Conservation (phyloP, 2,113 vertebrate species). For the Stegostoma tigrinum region DNA sequence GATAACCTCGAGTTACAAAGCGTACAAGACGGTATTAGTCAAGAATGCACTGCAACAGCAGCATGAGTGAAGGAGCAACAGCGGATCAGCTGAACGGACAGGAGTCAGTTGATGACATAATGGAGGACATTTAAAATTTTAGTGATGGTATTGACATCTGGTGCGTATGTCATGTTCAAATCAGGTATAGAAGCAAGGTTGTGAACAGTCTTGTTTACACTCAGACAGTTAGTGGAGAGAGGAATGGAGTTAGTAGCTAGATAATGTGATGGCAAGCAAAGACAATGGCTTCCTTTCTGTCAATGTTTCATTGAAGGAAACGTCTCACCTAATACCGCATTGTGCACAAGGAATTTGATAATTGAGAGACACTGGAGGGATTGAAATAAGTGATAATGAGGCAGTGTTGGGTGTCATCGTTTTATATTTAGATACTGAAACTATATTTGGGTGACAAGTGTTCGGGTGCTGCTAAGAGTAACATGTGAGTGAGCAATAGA, state of each 20-base stretch:
- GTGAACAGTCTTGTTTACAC: not conserved
- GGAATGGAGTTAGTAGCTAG: not conserved
- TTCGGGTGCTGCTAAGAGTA: not conserved
- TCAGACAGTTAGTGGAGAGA: not conserved
- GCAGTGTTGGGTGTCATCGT: not conserved
- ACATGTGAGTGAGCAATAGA: not conserved
- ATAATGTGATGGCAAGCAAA: not conserved
- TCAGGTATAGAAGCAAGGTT: not conserved
- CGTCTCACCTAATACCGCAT: not conserved
- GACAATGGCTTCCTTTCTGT: not conserved
- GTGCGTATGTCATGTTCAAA: no score
- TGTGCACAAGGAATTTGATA: not conserved
- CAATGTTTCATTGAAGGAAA: not conserved
- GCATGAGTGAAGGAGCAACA: not conserved
- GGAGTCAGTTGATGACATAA: no score
- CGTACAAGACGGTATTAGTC: not conserved
- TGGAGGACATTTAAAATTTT: no score
- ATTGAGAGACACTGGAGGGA: not conserved
- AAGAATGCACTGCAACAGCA: not conserved
- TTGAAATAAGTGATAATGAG: not conserved
- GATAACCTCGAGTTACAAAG: not conserved
- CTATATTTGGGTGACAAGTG: not conserved
- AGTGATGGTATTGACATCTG: no score
- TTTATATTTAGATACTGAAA: not conserved
- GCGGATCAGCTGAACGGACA: no score